These are phyloP conservation scores for Meloe dianella DNA, from an alignment of 2,888 invertebrate species.

Conservation along the genomic window DNA sequence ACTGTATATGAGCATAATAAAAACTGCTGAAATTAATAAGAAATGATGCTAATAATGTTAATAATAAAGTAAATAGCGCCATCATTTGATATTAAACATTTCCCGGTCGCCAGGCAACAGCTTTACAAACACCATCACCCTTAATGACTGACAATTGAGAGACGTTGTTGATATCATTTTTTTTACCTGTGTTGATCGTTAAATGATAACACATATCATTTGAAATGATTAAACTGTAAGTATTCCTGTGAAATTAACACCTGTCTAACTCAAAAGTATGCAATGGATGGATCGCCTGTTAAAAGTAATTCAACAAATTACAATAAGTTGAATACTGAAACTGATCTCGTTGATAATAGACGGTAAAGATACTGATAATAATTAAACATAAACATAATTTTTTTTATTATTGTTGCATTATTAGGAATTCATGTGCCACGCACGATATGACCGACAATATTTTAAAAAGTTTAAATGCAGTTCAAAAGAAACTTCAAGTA, in stretches of 20 bases:
- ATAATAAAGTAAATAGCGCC: slow-evolving; percentile 2
- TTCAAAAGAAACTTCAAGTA: neutral
- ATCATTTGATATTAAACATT: neutral
- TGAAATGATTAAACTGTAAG: neutral
- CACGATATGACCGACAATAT: neutral
- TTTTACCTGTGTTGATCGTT: neutral
- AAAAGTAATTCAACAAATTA: neutral
- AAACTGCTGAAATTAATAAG: too few relatives aligned
- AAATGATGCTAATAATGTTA: neutral
- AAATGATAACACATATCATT: neutral
- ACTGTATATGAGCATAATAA: too few relatives aligned
- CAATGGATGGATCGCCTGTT: slow-evolving; percentile 8
- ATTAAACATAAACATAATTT: neutral
- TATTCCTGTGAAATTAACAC: slow-evolving; percentile 1
- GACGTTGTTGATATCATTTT: neutral
- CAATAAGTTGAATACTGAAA: neutral
- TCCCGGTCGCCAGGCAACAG: neutral
- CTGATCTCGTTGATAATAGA: neutral
- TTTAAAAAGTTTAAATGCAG: neutral
- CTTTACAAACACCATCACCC: neutral
- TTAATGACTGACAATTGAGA: neutral
- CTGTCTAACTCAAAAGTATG: neutral
- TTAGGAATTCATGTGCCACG: neutral
- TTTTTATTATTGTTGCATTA: too few relatives aligned
- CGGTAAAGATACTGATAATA: neutral